Evolutionary conservation across 2,888 invertebrate species (phyloP).

Genomic region (Andrena camellia): DNA sequence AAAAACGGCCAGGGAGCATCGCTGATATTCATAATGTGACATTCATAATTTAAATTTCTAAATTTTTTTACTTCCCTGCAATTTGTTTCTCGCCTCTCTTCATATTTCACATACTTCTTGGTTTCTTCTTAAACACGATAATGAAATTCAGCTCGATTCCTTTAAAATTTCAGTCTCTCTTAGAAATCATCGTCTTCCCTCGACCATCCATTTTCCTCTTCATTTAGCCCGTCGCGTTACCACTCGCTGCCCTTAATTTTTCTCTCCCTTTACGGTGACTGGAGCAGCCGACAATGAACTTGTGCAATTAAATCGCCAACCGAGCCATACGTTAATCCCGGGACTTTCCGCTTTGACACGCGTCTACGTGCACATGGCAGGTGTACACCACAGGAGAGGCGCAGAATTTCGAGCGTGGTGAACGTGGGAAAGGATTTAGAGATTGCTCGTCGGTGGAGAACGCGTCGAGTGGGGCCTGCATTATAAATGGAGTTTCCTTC

Average conservation of each 20-base stretch:
- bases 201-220: slow-evolving; percentile 11
- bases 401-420: neutral
- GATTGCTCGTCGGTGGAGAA: slow-evolving; percentile 23
- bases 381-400: neutral
- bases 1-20: neutral
- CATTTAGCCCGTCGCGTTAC: neutral
- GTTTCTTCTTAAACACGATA: neutral
- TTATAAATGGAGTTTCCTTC: slow-evolving; percentile 56
- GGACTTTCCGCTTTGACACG: slow-evolving; percentile 39
- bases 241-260: slow-evolving; percentile 6
- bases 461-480: slow-evolving; percentile 5
- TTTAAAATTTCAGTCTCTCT: neutral
- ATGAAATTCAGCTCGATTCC: neutral
- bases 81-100: neutral
- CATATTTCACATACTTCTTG: neutral
- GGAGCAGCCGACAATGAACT: slow-evolving; percentile 45
- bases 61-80: neutral
- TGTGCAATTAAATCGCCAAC: slow-evolving; percentile 64
- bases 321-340: slow-evolving; percentile 46
- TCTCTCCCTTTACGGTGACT: neutral
- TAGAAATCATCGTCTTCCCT: neutral
- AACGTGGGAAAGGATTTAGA: slow-evolving; percentile 3
- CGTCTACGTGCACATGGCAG: neutral
- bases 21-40: neutral
- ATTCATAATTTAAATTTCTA: neutral